phyloP scores from a whole-genome alignment of 2,113 vertebrate genomes.

The Hippocampus guttulatus region DNA sequence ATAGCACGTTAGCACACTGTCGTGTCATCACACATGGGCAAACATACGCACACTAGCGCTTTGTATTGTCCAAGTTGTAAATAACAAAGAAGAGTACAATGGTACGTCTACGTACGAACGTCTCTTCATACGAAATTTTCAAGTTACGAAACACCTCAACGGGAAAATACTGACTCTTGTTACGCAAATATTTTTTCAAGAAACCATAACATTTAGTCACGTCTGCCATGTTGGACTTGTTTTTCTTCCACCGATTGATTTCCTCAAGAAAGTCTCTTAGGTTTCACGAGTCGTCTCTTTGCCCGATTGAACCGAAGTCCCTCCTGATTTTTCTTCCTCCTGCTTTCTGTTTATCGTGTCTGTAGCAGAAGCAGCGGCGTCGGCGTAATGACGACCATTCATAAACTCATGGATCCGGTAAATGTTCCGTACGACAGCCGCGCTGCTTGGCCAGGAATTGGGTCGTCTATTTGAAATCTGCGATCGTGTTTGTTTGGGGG shows the following conservation, averaged over 20 bases:
- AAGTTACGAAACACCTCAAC: no score
- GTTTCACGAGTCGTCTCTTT: conserved; percentile 41
- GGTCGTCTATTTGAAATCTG: neutral
- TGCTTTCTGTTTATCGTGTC: conserved; percentile 24
- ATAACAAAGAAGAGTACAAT: no score
- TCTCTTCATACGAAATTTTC: no score
- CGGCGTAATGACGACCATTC: conserved; percentile 14
- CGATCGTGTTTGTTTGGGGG: neutral
- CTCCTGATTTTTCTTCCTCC: conserved; percentile 23
- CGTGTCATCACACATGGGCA: no score
- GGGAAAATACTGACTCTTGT: no score
- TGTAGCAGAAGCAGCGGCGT: neutral
- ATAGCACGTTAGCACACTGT: no score
- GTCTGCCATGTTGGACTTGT: conserved; percentile 14
- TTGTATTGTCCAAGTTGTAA: no score
- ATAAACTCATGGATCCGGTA: neutral
- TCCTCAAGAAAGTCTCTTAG: conserved; percentile 41
- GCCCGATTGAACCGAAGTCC: conserved; percentile 34
- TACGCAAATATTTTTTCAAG: no score
- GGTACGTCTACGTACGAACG: no score
- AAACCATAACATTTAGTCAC: neutral
- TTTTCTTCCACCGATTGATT: conserved; percentile 57
- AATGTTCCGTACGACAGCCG: neutral
- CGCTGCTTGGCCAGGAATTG: neutral
- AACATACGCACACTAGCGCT: no score